phyloP scores from a whole-genome alignment of 1,140 invertebrate genomes.

The Atta texana region DNA sequence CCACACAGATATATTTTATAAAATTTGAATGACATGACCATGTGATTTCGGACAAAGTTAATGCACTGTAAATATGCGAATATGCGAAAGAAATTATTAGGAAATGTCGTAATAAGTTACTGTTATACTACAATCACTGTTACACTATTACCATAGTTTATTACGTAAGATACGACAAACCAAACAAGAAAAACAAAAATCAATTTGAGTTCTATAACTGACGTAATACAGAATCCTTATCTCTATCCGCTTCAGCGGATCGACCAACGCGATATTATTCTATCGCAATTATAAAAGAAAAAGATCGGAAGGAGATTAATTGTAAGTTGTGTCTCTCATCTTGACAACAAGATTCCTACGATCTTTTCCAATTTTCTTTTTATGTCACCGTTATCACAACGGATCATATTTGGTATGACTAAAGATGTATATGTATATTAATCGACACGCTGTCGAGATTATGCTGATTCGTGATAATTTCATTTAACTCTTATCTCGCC shows the following conservation, averaged over 20 bases:
- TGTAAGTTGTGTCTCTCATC: neutral
- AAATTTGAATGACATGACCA: too few species aligned
- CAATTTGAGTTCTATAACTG: conserved; percentile 44
- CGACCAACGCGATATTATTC: conserved; percentile 53
- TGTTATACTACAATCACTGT: neutral
- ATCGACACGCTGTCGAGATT: neutral
- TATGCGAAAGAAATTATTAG: neutral
- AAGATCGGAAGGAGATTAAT: conserved; percentile 28
- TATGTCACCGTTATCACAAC: conserved; percentile 2
- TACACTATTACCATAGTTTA: conserved; percentile 48
- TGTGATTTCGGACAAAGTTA: too few species aligned
- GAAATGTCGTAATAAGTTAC: neutral
- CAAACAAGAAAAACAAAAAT: conserved; percentile 66
- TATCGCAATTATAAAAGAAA: conserved; percentile 61
- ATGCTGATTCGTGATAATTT: neutral
- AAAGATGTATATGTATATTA: neutral
- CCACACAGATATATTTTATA: too few species aligned
- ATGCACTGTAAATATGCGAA: neutral
- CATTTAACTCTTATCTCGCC: conserved; percentile 37
- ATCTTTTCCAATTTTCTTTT: neutral
- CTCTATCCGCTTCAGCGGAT: conserved; percentile 68
- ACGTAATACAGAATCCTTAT: conserved; percentile 69
- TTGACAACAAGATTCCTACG: conserved; percentile 42
- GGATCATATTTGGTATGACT: neutral
- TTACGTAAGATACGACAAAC: conserved; percentile 48